Conservation (phyloP, 2,797 vertebrate genomes). For the Macrochelys suwanniensis region DNA sequence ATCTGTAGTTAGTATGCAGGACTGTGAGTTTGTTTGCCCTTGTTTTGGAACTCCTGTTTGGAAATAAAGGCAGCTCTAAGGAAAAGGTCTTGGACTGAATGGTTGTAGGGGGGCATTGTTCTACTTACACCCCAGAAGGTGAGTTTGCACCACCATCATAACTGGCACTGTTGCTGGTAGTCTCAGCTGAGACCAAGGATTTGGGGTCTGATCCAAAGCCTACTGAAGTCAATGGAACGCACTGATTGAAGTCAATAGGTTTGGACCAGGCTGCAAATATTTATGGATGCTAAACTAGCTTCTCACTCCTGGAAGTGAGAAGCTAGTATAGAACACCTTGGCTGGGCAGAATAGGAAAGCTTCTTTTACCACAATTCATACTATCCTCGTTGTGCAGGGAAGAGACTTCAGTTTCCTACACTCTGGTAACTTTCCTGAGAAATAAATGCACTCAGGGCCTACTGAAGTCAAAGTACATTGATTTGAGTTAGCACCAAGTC, state of each 20-base stretch:
- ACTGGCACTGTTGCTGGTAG: neutral
- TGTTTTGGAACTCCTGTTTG: neutral
- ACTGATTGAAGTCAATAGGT: neutral
- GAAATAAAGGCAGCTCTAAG: neutral
- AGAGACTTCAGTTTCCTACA: neutral
- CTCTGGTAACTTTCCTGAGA: neutral
- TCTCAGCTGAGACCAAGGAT: slow-evolving; percentile 35
- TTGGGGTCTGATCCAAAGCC: neutral
- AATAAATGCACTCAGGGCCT: neutral
- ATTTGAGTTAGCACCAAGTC: neutral
- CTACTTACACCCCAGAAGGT: neutral
- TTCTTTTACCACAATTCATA: neutral
- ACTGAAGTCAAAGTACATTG: neutral
- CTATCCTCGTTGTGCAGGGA: neutral
- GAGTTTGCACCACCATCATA: neutral
- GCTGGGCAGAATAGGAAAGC: neutral
- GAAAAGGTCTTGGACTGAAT: neutral
- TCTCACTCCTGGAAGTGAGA: slow-evolving; percentile 3
- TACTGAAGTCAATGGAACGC: neutral
- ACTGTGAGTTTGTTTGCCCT: neutral
- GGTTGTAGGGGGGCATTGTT: neutral
- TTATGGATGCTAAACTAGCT: neutral
- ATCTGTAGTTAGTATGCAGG: neutral
- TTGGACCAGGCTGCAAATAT: slow-evolving; percentile 7
- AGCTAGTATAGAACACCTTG: neutral